A percentile compares a stretch with the other conserved stretches of the same genome.
Evolutionary conservation across 64 coral and sea anemone species (phyloP).

Genomic region (Catalaphyllia jardinei): DNA sequence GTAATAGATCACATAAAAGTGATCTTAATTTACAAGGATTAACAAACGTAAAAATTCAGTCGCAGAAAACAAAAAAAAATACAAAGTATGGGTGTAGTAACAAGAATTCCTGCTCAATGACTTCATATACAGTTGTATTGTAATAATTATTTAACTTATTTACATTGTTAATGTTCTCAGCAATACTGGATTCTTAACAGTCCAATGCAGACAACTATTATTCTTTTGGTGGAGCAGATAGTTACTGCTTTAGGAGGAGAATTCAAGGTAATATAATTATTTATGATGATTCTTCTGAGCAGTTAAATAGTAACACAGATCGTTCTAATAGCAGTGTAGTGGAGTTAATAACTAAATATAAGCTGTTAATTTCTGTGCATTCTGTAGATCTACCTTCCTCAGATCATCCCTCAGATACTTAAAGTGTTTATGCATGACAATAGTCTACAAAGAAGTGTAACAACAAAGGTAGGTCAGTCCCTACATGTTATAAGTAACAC

Average conservation of each 20-base stretch:
- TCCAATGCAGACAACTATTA: slow-evolving; percentile 93
- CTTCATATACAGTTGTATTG: too few species aligned
- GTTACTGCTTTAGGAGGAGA: slow-evolving; percentile 92
- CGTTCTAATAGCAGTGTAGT: too few species aligned
- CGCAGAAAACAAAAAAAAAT: too few species aligned
- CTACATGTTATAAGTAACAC: too few species aligned
- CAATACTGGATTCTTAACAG: slow-evolving; percentile 97
- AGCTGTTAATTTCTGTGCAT: neutral
- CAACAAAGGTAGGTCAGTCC: slow-evolving; percentile 69
- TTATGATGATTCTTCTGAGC: too few species aligned
- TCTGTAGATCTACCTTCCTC: slow-evolving; percentile 89
- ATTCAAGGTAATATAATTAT: slow-evolving; percentile 74
- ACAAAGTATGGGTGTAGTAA: too few species aligned
- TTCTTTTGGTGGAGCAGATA: slow-evolving; percentile 93
- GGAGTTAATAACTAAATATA: neutral
- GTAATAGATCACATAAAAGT: too few species aligned
- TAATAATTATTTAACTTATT: neutral
- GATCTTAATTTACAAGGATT: too few species aligned
- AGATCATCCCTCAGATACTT: slow-evolving; percentile 98
- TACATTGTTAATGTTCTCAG: slow-evolving; percentile 3
- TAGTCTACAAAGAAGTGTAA: slow-evolving; percentile 81
- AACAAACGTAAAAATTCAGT: too few species aligned
- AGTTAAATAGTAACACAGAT: too few species aligned
- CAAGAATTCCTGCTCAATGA: too few species aligned
- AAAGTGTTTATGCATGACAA: slow-evolving; percentile 99